Base-by-base conservation (phyloP, 2,113 vertebrate species). In the Hippolais icterina region DNA sequence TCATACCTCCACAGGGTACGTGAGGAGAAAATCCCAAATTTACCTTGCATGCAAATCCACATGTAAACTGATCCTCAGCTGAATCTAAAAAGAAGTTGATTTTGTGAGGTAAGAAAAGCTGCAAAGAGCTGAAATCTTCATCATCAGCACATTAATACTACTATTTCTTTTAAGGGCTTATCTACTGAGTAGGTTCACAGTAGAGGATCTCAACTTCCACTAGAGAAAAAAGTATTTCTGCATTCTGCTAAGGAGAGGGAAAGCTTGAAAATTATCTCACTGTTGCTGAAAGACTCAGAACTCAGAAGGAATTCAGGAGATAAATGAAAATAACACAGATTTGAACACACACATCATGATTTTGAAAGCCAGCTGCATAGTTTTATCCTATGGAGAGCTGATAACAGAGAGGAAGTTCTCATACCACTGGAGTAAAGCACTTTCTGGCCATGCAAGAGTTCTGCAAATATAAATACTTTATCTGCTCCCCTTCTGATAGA, bases 391-490 rank as follows among this genome's bases (percentile, higher is more conserved):
- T 12, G 8, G 27, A 81, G 49, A 83, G 24, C 13, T 66, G 61
- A 57, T 24, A 76, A 53, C 4, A 53, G 28, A 86, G 59, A 71
- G 15, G 33, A 83, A 41, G 9, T 27, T 49, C 59, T 77, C 2
- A 2, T 17, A 23, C 14, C 28, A 10, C 69, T 74, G 74, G n/a
- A 84, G 10, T 31, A 31, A 94, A 75, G 13, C 59, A 22, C 11
- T 66, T 15, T 53, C 66, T 57, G 33, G 35, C 42, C 0, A 0
- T 50, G 28, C 6, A 66, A 44, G 52, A n/a, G 6, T 75, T 76
- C 42, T 79, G 57, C 44, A 83, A 76, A 63, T 63, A 71, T 8
- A 82, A 82, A 52, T 41, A 17, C 5, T 41, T 81, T 79, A 49
- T 22, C 22, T 94, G 17, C 19, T 95, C 25, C 57, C 35, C 4